These are phyloP conservation scores for Pterocles burchelli DNA, from an alignment of 2,113 vertebrate genomes.

Conservation along the genomic window DNA sequence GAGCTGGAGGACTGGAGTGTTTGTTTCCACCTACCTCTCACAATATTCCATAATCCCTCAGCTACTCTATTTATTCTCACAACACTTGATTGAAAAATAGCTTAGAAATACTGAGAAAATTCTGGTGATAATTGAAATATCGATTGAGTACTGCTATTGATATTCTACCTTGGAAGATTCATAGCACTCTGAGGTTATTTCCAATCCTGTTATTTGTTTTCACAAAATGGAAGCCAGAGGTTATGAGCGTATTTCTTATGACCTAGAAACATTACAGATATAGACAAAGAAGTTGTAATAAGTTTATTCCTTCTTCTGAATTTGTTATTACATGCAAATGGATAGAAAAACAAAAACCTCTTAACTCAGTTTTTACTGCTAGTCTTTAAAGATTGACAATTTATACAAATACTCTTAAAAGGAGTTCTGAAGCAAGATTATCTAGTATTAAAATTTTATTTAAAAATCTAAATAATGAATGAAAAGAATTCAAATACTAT, in stretches of 20 bases:
- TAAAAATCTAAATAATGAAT: not conserved
- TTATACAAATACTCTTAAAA: not conserved
- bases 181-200: slow-evolving; percentile 35
- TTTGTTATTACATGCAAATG: not conserved
- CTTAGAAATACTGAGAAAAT: slow-evolving; percentile 57
- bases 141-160: slow-evolving; percentile 50
- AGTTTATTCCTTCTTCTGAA: slow-evolving; percentile 4
- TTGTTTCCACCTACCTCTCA: not conserved
- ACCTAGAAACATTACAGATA: slow-evolving; percentile 23
- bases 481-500: not conserved
- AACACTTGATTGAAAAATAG: slow-evolving; percentile 61
- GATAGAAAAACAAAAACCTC: not conserved
- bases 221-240: slow-evolving; percentile 66
- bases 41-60: slow-evolving; percentile 30
- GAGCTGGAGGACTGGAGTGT: not conserved
- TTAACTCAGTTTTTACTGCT: not conserved
- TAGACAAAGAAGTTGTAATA: not conserved
- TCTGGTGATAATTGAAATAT: slow-evolving; percentile 67
- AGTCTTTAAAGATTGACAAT: not conserved
- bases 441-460: not conserved
- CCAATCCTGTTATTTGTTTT: slow-evolving; percentile 59
- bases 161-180: slow-evolving; percentile 43
- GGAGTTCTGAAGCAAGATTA: not conserved
- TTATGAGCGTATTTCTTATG: slow-evolving; percentile 45
- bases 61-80: slow-evolving; percentile 45